Base-by-base conservation (phyloP, 2,888 invertebrate species). In the Sarcophaga rosellei region DNA sequence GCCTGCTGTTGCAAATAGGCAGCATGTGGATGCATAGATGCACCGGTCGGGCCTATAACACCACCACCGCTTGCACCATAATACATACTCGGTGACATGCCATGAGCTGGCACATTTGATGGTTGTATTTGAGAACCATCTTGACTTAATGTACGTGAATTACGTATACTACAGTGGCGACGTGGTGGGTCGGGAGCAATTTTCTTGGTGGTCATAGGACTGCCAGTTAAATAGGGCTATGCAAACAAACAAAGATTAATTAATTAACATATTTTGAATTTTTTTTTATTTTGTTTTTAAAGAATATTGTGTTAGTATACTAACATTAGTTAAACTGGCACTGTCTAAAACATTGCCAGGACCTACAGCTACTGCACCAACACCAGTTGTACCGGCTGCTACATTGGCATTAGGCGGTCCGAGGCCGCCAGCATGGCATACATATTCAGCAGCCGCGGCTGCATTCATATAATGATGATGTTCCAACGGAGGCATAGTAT, bases 111-210 rank as follows among this genome's bases (percentile, higher is more conserved):
- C 83, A 88, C 73, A 88, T 87, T 69, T 20, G 81, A 62, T 75
- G 88, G 76, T 84, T 89, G 88, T 88, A 90, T 84, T 90, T 86
- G 86, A 20, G 84, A 74, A 47, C 82, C 87, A 81, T 89, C 89
- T 69, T 89, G 88, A 82, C 88, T 88, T 81, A 90, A 62, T 85
- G 92, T 89, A 76, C 92, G 90, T 53, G 92, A 91, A 87, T 92
- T 93, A 88, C 93, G 92, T 89, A 93, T 93, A 91, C 93, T 94
- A 90, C 95, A 95, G 90, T 96, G 96, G 3, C 97, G 94, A 88
- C 97, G 95, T 1, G 96, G 97, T 0, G 97, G 97, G 86, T 97
- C 96, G 0, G 97, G 97, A 0, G 97, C 97, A 74, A 96, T 95
- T 91, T 97, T 96, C 90, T 97, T 95, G 63, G 95, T 95, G 89